phyloP scores from a whole-genome alignment of 2,797 vertebrate genomes.

The Australoheros facetus region DNA sequence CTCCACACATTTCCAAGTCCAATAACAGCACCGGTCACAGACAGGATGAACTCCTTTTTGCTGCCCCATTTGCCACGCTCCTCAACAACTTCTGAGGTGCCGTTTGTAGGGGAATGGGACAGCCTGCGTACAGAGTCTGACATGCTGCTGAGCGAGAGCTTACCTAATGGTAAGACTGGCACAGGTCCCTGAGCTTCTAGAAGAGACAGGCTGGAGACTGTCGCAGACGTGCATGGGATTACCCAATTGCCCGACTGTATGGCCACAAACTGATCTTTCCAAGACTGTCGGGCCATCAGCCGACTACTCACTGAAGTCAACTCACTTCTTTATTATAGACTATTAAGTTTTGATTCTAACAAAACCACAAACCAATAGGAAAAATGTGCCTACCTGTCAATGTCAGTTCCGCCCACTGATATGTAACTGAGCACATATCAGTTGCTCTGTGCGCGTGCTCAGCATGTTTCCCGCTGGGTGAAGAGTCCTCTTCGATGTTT shows the following conservation, averaged over 20 bases:
- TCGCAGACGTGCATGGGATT: not conserved
- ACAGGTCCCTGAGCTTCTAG: not conserved
- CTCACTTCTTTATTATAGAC: not conserved
- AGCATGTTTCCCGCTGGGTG: not conserved
- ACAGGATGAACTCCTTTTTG: constrained; percentile 71
- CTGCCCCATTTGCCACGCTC: constrained; percentile 70
- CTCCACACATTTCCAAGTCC: constrained; percentile 77
- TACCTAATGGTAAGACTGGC: not conserved
- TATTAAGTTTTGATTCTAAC: not conserved
- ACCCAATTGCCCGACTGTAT: not conserved
- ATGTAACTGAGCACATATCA: no score
- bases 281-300: not conserved
- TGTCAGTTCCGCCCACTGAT: not conserved
- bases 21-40: constrained; percentile 70
- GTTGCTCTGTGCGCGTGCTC: no score
- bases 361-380: not conserved
- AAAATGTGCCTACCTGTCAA: not conserved
- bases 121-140: constrained; percentile 20
- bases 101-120: not conserved
- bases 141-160: constrained; percentile 34
- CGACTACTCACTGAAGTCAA: not conserved
- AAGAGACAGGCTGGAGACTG: not conserved
- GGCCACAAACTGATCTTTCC: constrained; percentile 26
- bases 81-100: not conserved
- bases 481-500: not conserved